phyloP scores from a whole-genome alignment of 2,797 vertebrate genomes.

The Furcifer pardalis region DNA sequence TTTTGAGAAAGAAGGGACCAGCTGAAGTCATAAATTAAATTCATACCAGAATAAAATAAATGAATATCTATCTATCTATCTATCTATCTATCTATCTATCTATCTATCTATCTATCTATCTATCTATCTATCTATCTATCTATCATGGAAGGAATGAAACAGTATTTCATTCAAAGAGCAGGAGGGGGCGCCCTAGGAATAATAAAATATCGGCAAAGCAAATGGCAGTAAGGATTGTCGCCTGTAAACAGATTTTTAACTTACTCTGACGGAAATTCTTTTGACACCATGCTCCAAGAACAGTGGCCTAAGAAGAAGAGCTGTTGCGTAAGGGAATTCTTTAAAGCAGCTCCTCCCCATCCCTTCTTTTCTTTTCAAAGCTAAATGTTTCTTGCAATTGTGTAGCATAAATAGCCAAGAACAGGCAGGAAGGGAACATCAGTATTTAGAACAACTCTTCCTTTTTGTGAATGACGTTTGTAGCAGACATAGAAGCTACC shows the following conservation, averaged over 20 bases:
- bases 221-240: not conserved
- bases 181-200: conserved; percentile 66
- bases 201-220: conserved; percentile 20
- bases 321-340: not conserved
- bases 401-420: not conserved
- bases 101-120: too few relatives aligned
- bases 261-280: conserved; percentile 21
- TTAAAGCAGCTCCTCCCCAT: not conserved
- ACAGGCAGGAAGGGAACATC: not conserved
- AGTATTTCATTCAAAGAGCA: conserved; percentile 35
- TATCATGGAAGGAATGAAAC: not conserved
- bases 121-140: too few relatives aligned
- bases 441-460: not conserved
- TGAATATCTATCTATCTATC: too few relatives aligned
- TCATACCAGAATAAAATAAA: not conserved
- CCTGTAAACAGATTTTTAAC: not conserved
- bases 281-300: conserved; percentile 10
- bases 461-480: not conserved
- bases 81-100: too few relatives aligned
- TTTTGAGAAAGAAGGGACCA: not conserved
- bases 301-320: not conserved
- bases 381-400: not conserved
- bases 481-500: not conserved
- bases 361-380: not conserved
- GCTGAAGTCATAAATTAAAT: not conserved